These are phyloP conservation scores for Cathartes aura DNA, from an alignment of 2,113 vertebrate genomes.

Conservation along the genomic window DNA sequence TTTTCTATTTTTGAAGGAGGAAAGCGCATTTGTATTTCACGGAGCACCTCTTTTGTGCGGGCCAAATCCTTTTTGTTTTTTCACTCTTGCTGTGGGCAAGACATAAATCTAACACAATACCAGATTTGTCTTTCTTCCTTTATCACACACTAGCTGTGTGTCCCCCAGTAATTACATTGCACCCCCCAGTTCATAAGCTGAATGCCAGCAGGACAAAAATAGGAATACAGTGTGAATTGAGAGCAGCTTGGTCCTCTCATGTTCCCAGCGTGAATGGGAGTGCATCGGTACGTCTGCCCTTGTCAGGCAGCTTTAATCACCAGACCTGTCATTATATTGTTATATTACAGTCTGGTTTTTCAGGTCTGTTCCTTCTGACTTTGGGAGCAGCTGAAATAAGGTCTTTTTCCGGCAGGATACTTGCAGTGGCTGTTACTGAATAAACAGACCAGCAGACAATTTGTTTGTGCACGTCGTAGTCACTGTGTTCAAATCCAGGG, in stretches of 20 bases:
- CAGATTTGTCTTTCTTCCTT: background rate
- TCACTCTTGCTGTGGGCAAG: background rate
- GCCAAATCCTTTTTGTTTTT: background rate
- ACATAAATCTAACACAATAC: background rate
- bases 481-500: accelerated
- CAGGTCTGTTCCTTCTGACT: background rate
- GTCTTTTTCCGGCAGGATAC: background rate
- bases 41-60: background rate
- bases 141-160: background rate
- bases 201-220: background rate
- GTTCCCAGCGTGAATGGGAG: background rate
- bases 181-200: background rate
- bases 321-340: background rate
- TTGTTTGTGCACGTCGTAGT: accelerated
- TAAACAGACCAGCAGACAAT: background rate
- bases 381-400: background rate
- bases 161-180: background rate
- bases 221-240: background rate
- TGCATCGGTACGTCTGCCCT: accelerated
- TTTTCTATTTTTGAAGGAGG: background rate
- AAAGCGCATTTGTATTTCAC: background rate
- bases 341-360: background rate
- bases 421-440: background rate
- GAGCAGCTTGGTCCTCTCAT: background rate
- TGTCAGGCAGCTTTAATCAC: background rate